These are phyloP conservation scores for Danio tinwini DNA, from an alignment of 2,797 vertebrate species.

Conservation along the genomic window DNA sequence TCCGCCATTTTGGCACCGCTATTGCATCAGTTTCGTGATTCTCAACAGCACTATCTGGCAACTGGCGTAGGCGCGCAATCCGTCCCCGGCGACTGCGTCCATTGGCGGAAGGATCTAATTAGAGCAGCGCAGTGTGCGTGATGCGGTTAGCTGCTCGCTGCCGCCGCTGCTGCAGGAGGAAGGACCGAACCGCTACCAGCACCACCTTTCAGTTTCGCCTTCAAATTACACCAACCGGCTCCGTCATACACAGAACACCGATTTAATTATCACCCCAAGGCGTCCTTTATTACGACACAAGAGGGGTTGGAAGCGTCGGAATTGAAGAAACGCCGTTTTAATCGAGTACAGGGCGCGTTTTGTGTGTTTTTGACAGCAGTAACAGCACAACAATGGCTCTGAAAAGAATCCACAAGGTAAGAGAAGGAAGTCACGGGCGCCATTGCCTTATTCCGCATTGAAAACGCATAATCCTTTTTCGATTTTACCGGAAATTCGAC, in stretches of 20 bases:
- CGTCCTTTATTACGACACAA: slow-evolving; percentile 66
- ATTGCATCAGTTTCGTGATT: slow-evolving; percentile 63
- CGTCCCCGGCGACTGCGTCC: slow-evolving; percentile 58
- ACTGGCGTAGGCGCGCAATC: slow-evolving; percentile 58
- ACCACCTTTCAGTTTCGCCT: slow-evolving; percentile 80
- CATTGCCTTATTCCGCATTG: slow-evolving; percentile 32
- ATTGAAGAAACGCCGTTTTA: slow-evolving; percentile 79
- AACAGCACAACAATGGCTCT: slow-evolving; percentile 92
- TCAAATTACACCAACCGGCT: slow-evolving; percentile 67
- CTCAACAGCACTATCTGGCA: slow-evolving; percentile 44
- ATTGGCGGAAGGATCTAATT: slow-evolving; percentile 70
- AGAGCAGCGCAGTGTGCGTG: slow-evolving; percentile 71
- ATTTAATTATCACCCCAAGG: slow-evolving; percentile 58
- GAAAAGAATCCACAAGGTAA: slow-evolving; percentile 97
- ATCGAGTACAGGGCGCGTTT: slow-evolving; percentile 77
- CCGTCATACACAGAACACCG: slow-evolving; percentile 58
- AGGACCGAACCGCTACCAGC: slow-evolving; percentile 73
- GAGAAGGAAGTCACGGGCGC: slow-evolving; percentile 72
- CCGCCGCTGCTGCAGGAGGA: slow-evolving; percentile 82
- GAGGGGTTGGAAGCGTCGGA: slow-evolving; percentile 66
- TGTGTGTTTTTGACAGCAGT: slow-evolving; percentile 68
- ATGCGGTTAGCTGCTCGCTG: slow-evolving; percentile 78
- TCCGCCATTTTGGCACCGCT: slow-evolving; percentile 55
- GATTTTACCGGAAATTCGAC: background rate
- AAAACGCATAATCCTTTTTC: background rate